Conservation (phyloP, 2,797 vertebrate genomes). For the Rhinophrynus dorsalis region DNA sequence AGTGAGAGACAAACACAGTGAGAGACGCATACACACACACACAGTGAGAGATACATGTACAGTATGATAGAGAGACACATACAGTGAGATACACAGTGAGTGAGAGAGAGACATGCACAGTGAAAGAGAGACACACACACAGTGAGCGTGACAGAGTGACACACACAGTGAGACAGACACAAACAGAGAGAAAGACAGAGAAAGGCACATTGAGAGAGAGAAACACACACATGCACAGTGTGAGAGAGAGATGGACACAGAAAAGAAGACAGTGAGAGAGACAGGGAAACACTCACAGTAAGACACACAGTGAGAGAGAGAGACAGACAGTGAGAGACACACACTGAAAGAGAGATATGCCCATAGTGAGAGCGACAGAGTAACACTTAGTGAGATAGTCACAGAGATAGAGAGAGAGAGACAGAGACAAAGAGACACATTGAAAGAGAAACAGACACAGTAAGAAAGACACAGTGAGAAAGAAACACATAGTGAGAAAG, state of each 20-base stretch:
- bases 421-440: no score
- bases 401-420: no score
- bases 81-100: neutral
- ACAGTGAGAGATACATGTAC: neutral
- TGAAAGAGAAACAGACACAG: no score
- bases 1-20: neutral
- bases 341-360: no score
- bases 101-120: neutral
- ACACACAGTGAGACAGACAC: neutral
- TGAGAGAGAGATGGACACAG: neutral
- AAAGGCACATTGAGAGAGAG: neutral
- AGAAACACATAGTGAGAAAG: no score
- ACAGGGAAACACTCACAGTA: neutral
- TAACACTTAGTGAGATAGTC: no score
- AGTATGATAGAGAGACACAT: neutral
- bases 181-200: neutral
- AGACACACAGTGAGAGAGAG: neutral
- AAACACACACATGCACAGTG: neutral
- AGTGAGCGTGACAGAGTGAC: neutral
- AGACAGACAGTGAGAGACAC: neutral
- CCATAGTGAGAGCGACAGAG: no score
- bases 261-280: neutral
- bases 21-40: neutral
- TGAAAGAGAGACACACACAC: neutral
- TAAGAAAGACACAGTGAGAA: no score